These are phyloP conservation scores for Pempheris klunzingeri DNA, from an alignment of 2,797 vertebrate genomes.

Conservation along the genomic window DNA sequence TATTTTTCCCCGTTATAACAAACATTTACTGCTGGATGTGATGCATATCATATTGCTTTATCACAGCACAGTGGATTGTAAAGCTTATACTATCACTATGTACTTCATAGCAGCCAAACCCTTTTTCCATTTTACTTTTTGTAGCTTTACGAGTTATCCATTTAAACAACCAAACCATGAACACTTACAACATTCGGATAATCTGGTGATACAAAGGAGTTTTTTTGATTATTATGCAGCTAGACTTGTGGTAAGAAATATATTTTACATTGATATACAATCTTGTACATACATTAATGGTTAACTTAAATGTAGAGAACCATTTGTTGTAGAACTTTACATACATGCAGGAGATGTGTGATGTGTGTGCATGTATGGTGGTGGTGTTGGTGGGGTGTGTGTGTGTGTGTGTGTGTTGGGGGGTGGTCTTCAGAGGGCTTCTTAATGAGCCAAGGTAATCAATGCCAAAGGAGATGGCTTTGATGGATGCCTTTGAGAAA, in stretches of 20 bases:
- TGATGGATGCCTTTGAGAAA: conserved; percentile 88
- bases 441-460: conserved; percentile 87
- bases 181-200: background rate
- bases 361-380: conserved; percentile 5
- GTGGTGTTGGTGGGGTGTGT: background rate
- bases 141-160: background rate
- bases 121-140: background rate
- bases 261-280: background rate
- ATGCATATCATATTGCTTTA: no score
- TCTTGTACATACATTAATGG: background rate
- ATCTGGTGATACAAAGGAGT: background rate
- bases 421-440: conserved; percentile 72
- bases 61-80: no score
- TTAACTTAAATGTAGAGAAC: background rate
- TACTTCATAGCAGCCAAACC: background rate
- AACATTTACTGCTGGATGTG: background rate
- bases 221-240: background rate
- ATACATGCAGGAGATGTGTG: background rate
- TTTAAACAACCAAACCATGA: background rate
- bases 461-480: conserved; percentile 86
- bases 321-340: background rate
- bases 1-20: conserved; percentile 15
- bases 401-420: background rate
- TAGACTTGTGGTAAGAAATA: background rate
- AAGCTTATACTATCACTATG: background rate